These are phyloP conservation scores for Drosophila nr. medialis DNA, from an alignment of 2,888 invertebrate genomes.

Conservation along the genomic window DNA sequence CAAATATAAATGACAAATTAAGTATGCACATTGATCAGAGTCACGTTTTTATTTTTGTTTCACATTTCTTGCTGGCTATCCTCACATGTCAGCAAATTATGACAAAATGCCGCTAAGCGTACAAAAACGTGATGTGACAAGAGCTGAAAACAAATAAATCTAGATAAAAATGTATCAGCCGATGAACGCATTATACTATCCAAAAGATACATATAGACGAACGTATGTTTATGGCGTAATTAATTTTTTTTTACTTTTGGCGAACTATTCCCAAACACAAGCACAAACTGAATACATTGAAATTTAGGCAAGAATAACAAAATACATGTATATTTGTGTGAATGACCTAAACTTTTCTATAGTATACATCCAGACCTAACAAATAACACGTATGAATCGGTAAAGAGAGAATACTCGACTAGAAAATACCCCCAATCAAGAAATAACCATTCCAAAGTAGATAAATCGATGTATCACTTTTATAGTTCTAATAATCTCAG, in stretches of 20 bases:
- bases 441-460: neutral
- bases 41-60: conserved; percentile 37
- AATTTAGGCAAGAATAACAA: neutral
- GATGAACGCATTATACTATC: conserved; percentile 44
- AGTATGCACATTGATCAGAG: conserved; percentile 29
- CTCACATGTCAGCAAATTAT: conserved; percentile 67
- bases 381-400: neutral
- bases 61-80: conserved; percentile 2
- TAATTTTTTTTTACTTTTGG: neutral
- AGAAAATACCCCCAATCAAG: neutral
- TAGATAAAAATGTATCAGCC: conserved; percentile 10
- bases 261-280: conserved; percentile 7
- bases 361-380: neutral
- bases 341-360: conserved; percentile 2
- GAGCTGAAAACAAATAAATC: conserved; percentile 17
- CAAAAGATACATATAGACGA: conserved; percentile 18
- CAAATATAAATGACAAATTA: conserved; percentile 23
- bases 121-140: conserved; percentile 45
- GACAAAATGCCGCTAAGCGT: conserved; percentile 56
- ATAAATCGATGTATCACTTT: neutral
- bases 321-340: conserved; percentile 1
- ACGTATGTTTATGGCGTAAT: neutral
- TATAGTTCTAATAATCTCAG: neutral
- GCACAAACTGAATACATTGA: conserved; percentile 14
- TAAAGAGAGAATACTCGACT: neutral